Evolutionary conservation across 2,113 vertebrate genomes (phyloP).

Genomic region (Anoplopoma fimbria): DNA sequence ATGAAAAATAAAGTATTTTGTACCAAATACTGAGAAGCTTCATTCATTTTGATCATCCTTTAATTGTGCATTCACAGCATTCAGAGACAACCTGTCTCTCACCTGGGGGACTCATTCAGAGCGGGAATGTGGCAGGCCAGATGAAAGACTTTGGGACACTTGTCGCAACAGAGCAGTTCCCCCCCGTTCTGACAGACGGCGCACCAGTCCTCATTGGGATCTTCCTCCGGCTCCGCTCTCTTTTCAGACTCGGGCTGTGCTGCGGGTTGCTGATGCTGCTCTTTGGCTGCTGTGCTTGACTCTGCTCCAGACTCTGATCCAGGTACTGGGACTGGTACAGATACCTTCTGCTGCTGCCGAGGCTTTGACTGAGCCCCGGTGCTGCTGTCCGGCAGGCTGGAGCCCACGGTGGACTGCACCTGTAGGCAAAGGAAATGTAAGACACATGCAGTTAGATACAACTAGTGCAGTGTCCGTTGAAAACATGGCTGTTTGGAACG

Average conservation of each 20-base stretch:
- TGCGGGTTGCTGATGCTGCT: conserved; percentile 45
- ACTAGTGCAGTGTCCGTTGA: not conserved
- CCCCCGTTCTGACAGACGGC: conserved; percentile 98
- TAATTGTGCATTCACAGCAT: not conserved
- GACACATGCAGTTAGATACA: not conserved
- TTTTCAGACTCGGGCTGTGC: conserved; percentile 43
- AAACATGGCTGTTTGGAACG: not conserved
- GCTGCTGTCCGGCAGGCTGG: conserved; percentile 87
- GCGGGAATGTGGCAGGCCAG: conserved; percentile 94
- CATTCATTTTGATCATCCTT: not conserved
- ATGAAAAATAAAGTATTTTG: not conserved
- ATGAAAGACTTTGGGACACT: conserved; percentile 97
- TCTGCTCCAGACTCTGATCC: not conserved
- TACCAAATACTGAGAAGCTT: not conserved
- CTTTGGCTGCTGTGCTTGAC: not conserved
- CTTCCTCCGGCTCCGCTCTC: conserved; percentile 73
- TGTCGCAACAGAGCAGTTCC: conserved; percentile 96
- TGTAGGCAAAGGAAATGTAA: conserved; percentile 13
- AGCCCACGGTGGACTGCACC: conserved; percentile 85
- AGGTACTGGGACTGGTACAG: not conserved
- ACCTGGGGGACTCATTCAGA: conserved; percentile 95
- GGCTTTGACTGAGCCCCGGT: conserved; percentile 78
- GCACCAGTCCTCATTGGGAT: conserved; percentile 97
- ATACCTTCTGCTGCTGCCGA: conserved; percentile 50
- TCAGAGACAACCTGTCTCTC: conserved; percentile 35